Evolutionary conservation across 2,888 invertebrate genomes (phyloP).

Genomic region (Aleiodes testaceus): DNA sequence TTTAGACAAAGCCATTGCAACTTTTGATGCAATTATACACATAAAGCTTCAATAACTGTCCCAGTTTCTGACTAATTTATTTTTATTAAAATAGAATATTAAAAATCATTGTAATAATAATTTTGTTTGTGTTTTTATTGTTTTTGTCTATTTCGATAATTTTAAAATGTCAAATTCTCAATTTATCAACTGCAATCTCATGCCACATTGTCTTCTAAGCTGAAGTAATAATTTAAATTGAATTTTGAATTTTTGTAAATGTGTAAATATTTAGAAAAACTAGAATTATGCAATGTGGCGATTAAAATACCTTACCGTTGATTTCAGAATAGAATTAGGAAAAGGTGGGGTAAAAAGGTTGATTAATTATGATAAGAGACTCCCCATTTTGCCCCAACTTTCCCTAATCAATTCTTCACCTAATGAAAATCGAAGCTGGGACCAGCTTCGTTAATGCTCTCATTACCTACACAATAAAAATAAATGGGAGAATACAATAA

Average conservation of each 20-base stretch:
- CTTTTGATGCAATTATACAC: neutral
- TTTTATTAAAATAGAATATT: conserved; percentile 29
- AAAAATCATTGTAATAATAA: neutral
- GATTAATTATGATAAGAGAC: too few relatives aligned
- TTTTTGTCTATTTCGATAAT: neutral
- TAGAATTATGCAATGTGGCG: conserved; percentile 1
- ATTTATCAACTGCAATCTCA: conserved; percentile 1
- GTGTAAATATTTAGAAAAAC: neutral
- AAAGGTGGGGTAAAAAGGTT: neutral
- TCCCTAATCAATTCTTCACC: conserved; percentile 38
- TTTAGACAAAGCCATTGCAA: neutral
- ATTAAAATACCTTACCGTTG: conserved; percentile 1
- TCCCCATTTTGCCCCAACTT: too few relatives aligned
- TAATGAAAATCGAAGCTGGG: too few relatives aligned
- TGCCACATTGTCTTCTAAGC: neutral
- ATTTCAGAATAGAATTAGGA: neutral
- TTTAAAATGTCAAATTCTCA: neutral
- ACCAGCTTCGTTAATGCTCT: conserved; percentile 59
- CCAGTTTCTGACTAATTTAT: conserved; percentile 60
- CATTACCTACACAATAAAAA: conserved; percentile 53
- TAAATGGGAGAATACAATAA: conserved; percentile 55
- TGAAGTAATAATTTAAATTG: neutral
- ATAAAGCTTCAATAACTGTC: conserved; percentile 62
- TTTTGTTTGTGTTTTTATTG: neutral
- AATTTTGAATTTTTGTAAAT: neutral